Base-by-base conservation (phyloP, 2,888 invertebrate species). In the Netelia inedita region DNA sequence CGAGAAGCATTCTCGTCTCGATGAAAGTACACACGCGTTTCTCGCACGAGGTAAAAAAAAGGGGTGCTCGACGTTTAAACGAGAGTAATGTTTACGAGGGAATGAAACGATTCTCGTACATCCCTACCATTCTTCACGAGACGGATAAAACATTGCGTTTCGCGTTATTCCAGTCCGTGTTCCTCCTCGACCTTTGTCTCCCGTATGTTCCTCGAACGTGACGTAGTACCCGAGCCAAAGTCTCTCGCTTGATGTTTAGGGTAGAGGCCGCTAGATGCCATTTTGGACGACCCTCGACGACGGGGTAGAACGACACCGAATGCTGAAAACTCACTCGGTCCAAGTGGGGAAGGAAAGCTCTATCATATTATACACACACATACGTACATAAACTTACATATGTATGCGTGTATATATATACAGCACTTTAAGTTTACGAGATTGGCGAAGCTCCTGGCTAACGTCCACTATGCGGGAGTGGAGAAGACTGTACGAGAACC, bases 351-450 rank as follows among this genome's bases (percentile, higher is more conserved):
- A 28, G 28, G 53, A 68, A 21, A n/a, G 63, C 53, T 55, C 53
- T 65, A 63, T 65, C 72, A 50, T 72, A 23, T 35, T 79, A 19
- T 57, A 57, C 19, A 57, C 46, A 46, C 46, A 46, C 43, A 43
- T 11, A 43, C 46, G 14, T 46, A 43, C 11, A 46, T 46, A 46
- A 14, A 46, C 14, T 0, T 46, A 46, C 14, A 46, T 46, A 46
- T 11, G 14, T 46, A 46, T 46, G 11, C 3, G 3, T 43, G 3
- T 43, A 6, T 46, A 6, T 46, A 11, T 46, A 46, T 46, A 46
- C 14, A 46, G 28, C 23, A 73, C 72, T 74, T 79, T 55, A 75
- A 85, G 78, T 81, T 81, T 73, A 81, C 69, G 85, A 82, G 65
- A 74, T 23, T 53, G 65, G 55, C 14, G 57, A 82, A 81, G 65